Evolutionary conservation across 64 coral and sea anemone genomes (phyloP).

Genomic region (Montipora sp.): DNA sequence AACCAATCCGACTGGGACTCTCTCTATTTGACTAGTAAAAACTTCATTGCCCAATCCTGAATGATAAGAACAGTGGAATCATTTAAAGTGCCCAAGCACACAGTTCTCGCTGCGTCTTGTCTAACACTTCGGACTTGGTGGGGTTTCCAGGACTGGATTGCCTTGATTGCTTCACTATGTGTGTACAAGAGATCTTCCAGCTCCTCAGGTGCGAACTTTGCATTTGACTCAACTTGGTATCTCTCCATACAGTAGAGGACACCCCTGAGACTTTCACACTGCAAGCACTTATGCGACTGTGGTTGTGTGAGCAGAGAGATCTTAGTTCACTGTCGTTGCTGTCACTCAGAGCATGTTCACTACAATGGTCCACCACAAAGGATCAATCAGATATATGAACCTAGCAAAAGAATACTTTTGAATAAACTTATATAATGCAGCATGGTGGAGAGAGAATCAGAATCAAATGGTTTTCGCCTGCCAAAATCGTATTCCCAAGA

Average conservation of each 20-base stretch:
- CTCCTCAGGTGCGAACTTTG: slow-evolving; percentile 29
- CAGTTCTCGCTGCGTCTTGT: slow-evolving; percentile 15
- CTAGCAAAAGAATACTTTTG: neutral
- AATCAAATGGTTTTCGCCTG: no score
- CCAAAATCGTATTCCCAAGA: no score
- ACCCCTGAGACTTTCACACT: slow-evolving; percentile 48
- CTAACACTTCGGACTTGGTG: slow-evolving; percentile 20
- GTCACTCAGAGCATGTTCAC: slow-evolving; percentile 40
- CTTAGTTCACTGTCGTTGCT: slow-evolving; percentile 15
- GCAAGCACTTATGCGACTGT: neutral
- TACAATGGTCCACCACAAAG: slow-evolving; percentile 48
- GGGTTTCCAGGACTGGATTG: slow-evolving; percentile 27
- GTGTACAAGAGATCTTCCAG: slow-evolving; percentile 31
- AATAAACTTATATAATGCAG: no score
- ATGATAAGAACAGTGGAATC: neutral
- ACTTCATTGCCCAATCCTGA: slow-evolving; percentile 31
- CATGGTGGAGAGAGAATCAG: no score
- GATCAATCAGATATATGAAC: slow-evolving; percentile 45
- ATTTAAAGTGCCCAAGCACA: neutral
- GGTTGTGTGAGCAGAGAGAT: slow-evolving; percentile 22
- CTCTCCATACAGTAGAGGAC: slow-evolving; percentile 26
- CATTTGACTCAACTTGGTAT: neutral
- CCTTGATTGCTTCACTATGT: neutral
- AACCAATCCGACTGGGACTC: slow-evolving; percentile 21
- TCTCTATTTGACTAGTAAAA: slow-evolving; percentile 7